Evolutionary conservation across 1,140 invertebrate species (phyloP).

Genomic region (Ctenoplectra terminalis): DNA sequence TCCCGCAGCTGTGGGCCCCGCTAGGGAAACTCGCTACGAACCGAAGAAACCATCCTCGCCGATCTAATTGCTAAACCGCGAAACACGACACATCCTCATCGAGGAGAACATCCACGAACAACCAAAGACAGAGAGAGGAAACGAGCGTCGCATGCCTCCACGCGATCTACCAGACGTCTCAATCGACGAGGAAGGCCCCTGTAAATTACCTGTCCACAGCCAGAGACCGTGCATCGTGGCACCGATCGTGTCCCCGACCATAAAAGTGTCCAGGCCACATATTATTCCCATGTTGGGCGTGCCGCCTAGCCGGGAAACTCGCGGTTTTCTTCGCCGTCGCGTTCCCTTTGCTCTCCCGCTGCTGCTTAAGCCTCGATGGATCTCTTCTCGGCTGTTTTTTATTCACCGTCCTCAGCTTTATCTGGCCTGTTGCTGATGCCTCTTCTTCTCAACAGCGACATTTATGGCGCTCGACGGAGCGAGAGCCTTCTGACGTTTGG

Average conservation of each 20-base stretch:
- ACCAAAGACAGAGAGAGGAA: constrained; percentile 42
- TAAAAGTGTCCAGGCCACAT: constrained; percentile 50
- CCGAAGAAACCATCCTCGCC: neutral
- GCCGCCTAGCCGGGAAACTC: constrained; percentile 29
- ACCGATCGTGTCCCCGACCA: constrained; percentile 39
- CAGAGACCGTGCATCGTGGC: constrained; percentile 2
- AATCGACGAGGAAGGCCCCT: constrained; percentile 63
- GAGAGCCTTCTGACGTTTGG: neutral
- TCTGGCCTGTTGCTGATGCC: neutral
- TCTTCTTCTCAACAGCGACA: neutral
- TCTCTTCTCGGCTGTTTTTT: constrained; percentile 23
- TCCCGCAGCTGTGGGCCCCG: constrained; percentile 34
- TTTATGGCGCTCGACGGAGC: constrained; percentile 24
- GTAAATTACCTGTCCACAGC: constrained; percentile 48
- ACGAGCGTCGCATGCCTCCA: constrained; percentile 69
- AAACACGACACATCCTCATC: neutral
- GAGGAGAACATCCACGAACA: neutral
- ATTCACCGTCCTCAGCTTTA: neutral
- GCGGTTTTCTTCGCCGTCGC: constrained; percentile 21
- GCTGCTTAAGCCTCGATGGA: neutral
- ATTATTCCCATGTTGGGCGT: constrained; percentile 53
- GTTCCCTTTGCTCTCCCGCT: constrained; percentile 4
- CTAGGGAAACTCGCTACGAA: constrained; percentile 25
- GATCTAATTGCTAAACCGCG: constrained; percentile 43
- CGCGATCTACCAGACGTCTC: constrained; percentile 73